Evolutionary conservation across 2,797 vertebrate species (phyloP).

Genomic region (Emydoidea blandingii): DNA sequence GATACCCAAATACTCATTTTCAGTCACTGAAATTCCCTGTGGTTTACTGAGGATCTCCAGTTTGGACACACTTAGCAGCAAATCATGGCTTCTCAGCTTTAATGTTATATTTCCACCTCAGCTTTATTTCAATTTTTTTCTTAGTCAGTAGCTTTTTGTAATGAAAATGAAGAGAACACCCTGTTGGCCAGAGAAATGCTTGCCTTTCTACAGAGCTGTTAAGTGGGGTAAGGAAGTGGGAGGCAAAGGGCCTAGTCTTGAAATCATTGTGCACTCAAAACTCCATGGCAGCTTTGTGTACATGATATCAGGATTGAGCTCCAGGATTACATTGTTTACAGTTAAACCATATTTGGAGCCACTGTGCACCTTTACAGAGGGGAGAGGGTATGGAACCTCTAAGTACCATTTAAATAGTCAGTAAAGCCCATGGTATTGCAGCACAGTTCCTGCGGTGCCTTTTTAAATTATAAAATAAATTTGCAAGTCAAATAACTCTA

Average conservation of each 20-base stretch:
- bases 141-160: conserved; percentile 32
- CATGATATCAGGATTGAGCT: rapidly evolving
- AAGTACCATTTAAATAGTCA: background rate
- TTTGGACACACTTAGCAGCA: background rate
- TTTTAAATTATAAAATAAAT: background rate
- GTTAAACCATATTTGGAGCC: rapidly evolving
- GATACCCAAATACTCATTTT: conserved; percentile 1
- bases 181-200: conserved; percentile 20
- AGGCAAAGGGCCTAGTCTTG: background rate
- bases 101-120: background rate
- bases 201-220: background rate
- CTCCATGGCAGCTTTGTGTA: rapidly evolving
- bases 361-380: rapidly evolving
- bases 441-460: background rate
- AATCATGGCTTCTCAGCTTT: background rate
- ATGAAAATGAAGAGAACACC: background rate
- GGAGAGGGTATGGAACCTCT: rapidly evolving
- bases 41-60: background rate
- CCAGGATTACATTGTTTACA: rapidly evolving
- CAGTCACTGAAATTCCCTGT: background rate
- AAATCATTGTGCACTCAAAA: background rate
- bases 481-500: background rate
- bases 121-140: background rate
- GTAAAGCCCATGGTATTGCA: background rate
- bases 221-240: background rate